A percentile compares a stretch with the other conserved stretches of the same genome.
phyloP scores from a whole-genome alignment of 2,113 vertebrate species.

The Corvus cornix region DNA sequence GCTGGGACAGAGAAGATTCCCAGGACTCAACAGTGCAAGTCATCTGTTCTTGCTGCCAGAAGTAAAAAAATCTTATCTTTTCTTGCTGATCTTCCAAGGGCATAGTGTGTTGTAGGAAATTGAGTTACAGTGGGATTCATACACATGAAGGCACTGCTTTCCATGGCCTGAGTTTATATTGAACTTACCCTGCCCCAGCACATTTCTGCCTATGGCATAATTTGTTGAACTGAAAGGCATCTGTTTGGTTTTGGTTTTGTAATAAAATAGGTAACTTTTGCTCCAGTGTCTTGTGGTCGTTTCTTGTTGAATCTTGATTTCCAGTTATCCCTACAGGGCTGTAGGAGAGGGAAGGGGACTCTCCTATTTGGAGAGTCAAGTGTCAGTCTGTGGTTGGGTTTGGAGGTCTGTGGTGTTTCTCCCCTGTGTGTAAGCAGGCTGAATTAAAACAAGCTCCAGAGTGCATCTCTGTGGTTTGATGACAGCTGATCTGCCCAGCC shows the following conservation, averaged over 20 bases:
- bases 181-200: not conserved
- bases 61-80: not conserved
- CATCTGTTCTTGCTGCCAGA: not conserved
- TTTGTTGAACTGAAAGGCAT: constrained; percentile 28
- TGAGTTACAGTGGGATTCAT: not conserved
- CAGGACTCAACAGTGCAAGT: not conserved
- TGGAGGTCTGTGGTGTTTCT: not conserved
- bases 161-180: not conserved
- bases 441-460: not conserved
- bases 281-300: not conserved
- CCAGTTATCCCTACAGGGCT: not conserved
- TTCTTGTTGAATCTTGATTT: not conserved
- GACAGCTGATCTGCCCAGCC: not conserved
- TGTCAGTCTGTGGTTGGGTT: not conserved
- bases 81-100: not conserved
- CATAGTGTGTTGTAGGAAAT: not conserved
- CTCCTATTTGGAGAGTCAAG: not conserved
- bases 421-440: not conserved
- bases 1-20: constrained; percentile 27
- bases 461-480: not conserved
- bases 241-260: constrained; percentile 49
- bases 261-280: constrained; percentile 61
- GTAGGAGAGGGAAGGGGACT: not conserved
- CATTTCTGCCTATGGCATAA: not conserved
- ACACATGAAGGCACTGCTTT: not conserved